These are phyloP conservation scores for Lonchura striata DNA, from an alignment of 2,113 vertebrate species.

Conservation along the genomic window DNA sequence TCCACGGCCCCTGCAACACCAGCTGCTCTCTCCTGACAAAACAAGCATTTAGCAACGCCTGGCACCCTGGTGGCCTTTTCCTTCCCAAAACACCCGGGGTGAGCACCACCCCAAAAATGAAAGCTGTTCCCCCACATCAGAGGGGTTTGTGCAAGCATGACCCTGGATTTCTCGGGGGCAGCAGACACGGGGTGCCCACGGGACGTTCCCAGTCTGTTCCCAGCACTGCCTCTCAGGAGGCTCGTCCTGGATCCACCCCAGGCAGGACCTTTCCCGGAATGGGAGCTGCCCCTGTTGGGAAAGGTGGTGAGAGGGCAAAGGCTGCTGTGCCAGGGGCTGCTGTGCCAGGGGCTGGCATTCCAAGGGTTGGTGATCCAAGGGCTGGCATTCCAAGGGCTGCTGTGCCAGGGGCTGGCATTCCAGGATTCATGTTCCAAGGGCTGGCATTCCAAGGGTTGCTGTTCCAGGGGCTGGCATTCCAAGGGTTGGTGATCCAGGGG, in stretches of 20 bases:
- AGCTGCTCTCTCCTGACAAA: not conserved
- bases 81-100: not conserved
- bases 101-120: not conserved
- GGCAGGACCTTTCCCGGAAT: not conserved
- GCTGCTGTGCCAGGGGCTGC: not conserved
- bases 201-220: not conserved
- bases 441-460: rapidly evolving
- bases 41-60: not conserved
- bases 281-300: rapidly evolving
- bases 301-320: not conserved
- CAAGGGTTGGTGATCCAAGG: too few species aligned
- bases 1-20: rapidly evolving
- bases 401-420: too few species aligned
- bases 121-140: not conserved
- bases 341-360: rapidly evolving
- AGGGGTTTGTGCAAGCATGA: not conserved
- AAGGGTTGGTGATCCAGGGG: rapidly evolving
- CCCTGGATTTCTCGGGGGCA: not conserved
- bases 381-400: not conserved
- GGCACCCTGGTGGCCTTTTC: not conserved
- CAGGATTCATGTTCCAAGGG: too few species aligned
- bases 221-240: rapidly evolving
- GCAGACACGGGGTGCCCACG: not conserved
- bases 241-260: rapidly evolving
- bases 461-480: not conserved